Evolutionary conservation across 2,888 invertebrate genomes (phyloP), one percentile per base, ranked within the genome.

Genomic region (Orchesellides sinensis): DNA sequence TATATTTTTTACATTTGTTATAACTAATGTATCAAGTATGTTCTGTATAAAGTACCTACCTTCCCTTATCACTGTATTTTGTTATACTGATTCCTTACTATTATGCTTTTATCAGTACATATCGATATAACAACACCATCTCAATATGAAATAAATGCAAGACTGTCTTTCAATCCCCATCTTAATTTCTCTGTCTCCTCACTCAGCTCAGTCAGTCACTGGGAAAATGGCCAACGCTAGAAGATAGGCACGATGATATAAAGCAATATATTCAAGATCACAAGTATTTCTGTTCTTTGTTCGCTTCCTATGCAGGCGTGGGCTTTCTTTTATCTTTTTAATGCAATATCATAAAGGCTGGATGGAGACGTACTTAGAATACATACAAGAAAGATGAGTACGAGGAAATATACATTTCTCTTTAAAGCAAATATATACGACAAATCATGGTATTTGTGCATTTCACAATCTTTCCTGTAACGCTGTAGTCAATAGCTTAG

Each of bases 331-430:
- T 54, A 54, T 54, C 54, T 54, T 4, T 17, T 45, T 69, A 35
- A 56, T 35, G 69, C 25, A 56, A 56, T 56, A 35, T 70, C 56
- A 23, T 56, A 32, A 54, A 56, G 49, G 54, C 56, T 70, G 6
- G 29, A 8, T 21, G 29, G 47, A 49, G 2, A 70, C 69, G 56
- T 40, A 56, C 54, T 25, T 23, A 40, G 23, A 35, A 35, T 70
- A 32, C 40, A 19, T 32, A 49, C 17, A 14, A 52, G 17, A n/a
- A 32, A 35, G 14, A 0, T 10, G n/a, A 29, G n/a, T 12, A 29
- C 2, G 17, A 63, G 40, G n/a, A n/a, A n/a, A n/a, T n/a, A n/a
- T n/a, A n/a, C n/a, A n/a, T n/a, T n/a, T n/a, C n/a, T n/a, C n/a
- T n/a, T n/a, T n/a, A n/a, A n/a, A n/a, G n/a, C n/a, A n/a, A n/a